Percentiles rank a stretch among this genome's conserved stretches.
phyloP scores from a whole-genome alignment of 2,888 invertebrate genomes.

The Entomobrya proxima region DNA sequence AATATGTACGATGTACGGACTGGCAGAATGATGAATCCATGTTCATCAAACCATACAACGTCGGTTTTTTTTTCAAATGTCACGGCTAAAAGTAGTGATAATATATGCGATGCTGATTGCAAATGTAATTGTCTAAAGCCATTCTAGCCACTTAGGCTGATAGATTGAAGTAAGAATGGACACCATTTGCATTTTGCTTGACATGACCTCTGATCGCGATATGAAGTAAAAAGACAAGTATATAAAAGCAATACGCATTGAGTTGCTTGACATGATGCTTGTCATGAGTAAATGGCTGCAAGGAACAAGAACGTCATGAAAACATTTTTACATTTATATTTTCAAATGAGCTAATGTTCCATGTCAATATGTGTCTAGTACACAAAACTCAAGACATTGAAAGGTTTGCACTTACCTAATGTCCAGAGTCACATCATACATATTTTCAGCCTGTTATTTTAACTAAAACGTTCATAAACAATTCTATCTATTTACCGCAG shows the following conservation, averaged over 20 bases:
- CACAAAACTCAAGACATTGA: too few species aligned
- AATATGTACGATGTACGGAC: not conserved
- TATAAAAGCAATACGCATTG: not conserved
- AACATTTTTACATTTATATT: not conserved
- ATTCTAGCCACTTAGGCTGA: slow-evolving; percentile 32
- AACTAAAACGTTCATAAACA: too few species aligned
- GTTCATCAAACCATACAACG: too few species aligned
- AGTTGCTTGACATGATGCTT: not conserved
- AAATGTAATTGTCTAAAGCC: slow-evolving; percentile 30
- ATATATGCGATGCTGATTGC: not conserved
- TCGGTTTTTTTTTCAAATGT: too few species aligned
- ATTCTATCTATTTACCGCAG: too few species aligned
- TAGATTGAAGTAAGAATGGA: slow-evolving; percentile 52
- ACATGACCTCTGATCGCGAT: slow-evolving; percentile 40
- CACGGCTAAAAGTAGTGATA: not conserved
- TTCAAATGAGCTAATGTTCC: too few species aligned
- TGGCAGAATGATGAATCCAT: not conserved
- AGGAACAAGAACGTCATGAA: not conserved
- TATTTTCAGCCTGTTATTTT: too few species aligned
- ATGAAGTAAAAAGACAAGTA: not conserved
- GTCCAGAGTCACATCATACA: too few species aligned
- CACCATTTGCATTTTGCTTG: slow-evolving; percentile 56
- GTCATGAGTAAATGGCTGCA: not conserved
- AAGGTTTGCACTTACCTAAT: too few species aligned
- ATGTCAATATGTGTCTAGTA: too few species aligned